phyloP scores from a whole-genome alignment of 2,797 vertebrate species.

The Scarus forsteni region DNA sequence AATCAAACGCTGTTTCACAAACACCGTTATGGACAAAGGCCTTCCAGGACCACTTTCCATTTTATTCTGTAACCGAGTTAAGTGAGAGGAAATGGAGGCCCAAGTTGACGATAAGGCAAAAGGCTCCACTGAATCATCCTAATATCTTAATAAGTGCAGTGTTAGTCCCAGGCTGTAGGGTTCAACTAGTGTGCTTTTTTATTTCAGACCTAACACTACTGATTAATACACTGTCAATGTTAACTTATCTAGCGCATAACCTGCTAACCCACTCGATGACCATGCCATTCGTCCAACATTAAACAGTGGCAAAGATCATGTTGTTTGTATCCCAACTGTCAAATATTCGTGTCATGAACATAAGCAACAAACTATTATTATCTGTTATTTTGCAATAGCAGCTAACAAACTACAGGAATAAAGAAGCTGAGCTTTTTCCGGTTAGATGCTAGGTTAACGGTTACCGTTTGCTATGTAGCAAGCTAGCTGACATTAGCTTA shows the following conservation, averaged over 20 bases:
- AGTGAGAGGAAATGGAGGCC: slow-evolving; percentile 76
- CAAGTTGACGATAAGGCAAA: slow-evolving; percentile 33
- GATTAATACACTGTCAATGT: not conserved
- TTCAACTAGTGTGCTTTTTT: not conserved
- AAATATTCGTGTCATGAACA: no score
- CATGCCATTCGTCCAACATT: slow-evolving; percentile 56
- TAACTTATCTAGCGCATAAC: slow-evolving; percentile 35
- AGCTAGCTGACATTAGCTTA: slow-evolving; percentile 71
- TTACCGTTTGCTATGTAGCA: slow-evolving; percentile 55
- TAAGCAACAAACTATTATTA: no score
- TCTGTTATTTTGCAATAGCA: not conserved
- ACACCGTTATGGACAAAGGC: slow-evolving; percentile 1
- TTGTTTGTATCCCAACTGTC: not conserved
- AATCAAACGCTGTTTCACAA: not conserved
- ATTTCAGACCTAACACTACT: not conserved
- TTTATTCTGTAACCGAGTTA: slow-evolving; percentile 49
- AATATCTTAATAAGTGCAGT: not conserved
- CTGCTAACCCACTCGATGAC: slow-evolving; percentile 67
- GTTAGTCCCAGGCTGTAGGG: not conserved
- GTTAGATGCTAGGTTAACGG: slow-evolving; percentile 28
- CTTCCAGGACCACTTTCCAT: slow-evolving; percentile 42
- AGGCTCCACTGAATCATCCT: slow-evolving; percentile 7
- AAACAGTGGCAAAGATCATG: slow-evolving; percentile 2
- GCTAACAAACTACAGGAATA: not conserved
- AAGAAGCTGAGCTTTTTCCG: slow-evolving; percentile 10